phyloP scores from a whole-genome alignment of 1,140 invertebrate genomes.

The Epicauta chinensis region DNA sequence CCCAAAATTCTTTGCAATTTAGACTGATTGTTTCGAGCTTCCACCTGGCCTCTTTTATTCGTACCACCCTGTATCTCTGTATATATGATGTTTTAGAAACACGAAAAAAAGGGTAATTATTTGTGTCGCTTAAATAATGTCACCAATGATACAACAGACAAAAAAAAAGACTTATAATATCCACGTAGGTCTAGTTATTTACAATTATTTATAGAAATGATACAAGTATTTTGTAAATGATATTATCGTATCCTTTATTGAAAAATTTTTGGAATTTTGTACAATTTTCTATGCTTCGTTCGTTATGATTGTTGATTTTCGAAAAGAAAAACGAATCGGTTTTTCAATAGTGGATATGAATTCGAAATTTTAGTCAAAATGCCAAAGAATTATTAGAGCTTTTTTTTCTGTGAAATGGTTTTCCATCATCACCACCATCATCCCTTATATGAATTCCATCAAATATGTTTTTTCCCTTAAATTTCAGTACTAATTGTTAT shows the following conservation, averaged over 20 bases:
- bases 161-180: slow-evolving; percentile 9
- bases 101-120: neutral
- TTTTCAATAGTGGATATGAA: slow-evolving; percentile 1
- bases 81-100: no score
- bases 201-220: neutral
- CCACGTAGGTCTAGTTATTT: slow-evolving; percentile 3
- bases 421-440: neutral
- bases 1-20: no score
- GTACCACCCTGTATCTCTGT: no score
- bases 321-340: neutral
- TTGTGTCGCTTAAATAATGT: slow-evolving; percentile 6
- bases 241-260: slow-evolving; percentile 8
- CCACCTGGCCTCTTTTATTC: no score
- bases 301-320: slow-evolving; percentile 5
- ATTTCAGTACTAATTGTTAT: neutral
- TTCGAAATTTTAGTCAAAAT: slow-evolving; percentile 13
- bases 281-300: slow-evolving; percentile 6
- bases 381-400: slow-evolving; percentile 13
- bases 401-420: no score
- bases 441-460: neutral
- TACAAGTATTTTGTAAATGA: slow-evolving; percentile 8
- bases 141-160: slow-evolving; percentile 3
- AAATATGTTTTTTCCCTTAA: slow-evolving; percentile 5
- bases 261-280: slow-evolving; percentile 6
- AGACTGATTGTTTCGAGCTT: no score